These are phyloP conservation scores for Triplophysa dalaica DNA, from an alignment of 2,113 vertebrate species.

Conservation along the genomic window DNA sequence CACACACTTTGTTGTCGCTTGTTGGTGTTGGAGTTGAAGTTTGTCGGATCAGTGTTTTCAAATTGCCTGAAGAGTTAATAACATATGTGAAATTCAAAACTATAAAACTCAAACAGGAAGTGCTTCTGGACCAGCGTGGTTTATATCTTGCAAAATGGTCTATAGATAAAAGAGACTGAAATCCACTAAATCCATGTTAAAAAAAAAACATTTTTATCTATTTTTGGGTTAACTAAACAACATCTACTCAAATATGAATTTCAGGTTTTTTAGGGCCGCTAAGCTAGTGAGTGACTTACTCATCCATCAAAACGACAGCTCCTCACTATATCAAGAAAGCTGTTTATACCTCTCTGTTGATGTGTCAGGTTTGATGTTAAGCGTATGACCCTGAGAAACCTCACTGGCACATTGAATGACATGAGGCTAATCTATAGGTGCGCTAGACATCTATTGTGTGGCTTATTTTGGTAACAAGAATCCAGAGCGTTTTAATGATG, in stretches of 20 bases:
- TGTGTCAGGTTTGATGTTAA: conserved; percentile 39
- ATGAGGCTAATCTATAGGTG: conserved; percentile 8
- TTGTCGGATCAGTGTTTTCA: too few species aligned
- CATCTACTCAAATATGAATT: background rate
- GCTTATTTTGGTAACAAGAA: conserved; percentile 18
- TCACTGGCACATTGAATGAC: background rate
- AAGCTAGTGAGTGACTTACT: conserved; percentile 10
- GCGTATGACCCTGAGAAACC: background rate
- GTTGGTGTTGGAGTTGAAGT: too few species aligned
- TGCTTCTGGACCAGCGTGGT: too few species aligned
- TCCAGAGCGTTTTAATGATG: background rate
- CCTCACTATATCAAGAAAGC: conserved; percentile 22
- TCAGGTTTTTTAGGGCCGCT: conserved; percentile 14
- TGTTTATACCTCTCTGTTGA: conserved; percentile 44
- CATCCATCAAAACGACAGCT: conserved; percentile 32
- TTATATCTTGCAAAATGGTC: too few species aligned
- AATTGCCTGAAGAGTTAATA: too few species aligned
- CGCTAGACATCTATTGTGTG: background rate
- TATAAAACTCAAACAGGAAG: too few species aligned
- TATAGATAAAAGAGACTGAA: too few species aligned
- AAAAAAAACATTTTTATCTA: too few species aligned
- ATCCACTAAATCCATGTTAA: too few species aligned
- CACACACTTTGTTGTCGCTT: too few species aligned
- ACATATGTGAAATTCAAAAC: too few species aligned
- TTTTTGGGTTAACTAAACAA: too few species aligned